A percentile compares a stretch with the other conserved stretches of the same genome.
phyloP scores from a whole-genome alignment of 1,140 invertebrate species.

The Vanessa atalanta region DNA sequence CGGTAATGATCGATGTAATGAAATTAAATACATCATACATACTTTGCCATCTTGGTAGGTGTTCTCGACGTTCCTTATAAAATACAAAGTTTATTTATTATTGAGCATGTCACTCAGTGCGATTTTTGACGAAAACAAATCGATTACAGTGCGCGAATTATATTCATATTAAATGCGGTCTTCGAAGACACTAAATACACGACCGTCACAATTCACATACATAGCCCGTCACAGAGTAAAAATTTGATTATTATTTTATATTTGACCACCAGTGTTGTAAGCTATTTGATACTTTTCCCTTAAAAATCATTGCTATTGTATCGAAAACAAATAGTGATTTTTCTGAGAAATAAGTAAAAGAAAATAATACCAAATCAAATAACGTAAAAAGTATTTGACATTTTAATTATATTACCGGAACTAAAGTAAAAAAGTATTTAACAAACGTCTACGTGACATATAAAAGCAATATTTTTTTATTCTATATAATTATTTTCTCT shows the following conservation, averaged over 20 bases:
- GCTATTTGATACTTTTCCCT: neutral
- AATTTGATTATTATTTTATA: constrained; percentile 17
- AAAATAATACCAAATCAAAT: too few relatives aligned
- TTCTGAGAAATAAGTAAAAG: too few relatives aligned
- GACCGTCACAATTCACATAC: constrained; percentile 5
- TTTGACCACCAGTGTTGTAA: neutral
- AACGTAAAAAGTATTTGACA: too few relatives aligned
- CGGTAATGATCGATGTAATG: constrained; percentile 16
- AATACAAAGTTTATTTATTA: constrained; percentile 16
- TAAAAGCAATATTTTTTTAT: too few relatives aligned
- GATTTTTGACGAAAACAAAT: constrained; percentile 36
- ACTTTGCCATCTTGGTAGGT: constrained; percentile 67
- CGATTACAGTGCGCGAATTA: constrained; percentile 47
- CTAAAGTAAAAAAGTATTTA: too few relatives aligned
- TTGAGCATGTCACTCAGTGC: constrained; percentile 47
- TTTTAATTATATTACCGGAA: too few relatives aligned
- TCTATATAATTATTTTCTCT: too few relatives aligned
- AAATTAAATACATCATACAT: constrained; percentile 42
- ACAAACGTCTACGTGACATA: too few relatives aligned
- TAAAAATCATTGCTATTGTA: too few relatives aligned
- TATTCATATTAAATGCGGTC: constrained; percentile 39
- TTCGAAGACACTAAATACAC: constrained; percentile 29
- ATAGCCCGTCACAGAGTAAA: constrained; percentile 31
- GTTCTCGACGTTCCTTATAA: constrained; percentile 23
- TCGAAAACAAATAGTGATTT: too few relatives aligned